A percentile compares a stretch with the other conserved stretches of the same genome.
phyloP scores from a whole-genome alignment of 2,888 invertebrate species.

The Cataglyphis livida region DNA sequence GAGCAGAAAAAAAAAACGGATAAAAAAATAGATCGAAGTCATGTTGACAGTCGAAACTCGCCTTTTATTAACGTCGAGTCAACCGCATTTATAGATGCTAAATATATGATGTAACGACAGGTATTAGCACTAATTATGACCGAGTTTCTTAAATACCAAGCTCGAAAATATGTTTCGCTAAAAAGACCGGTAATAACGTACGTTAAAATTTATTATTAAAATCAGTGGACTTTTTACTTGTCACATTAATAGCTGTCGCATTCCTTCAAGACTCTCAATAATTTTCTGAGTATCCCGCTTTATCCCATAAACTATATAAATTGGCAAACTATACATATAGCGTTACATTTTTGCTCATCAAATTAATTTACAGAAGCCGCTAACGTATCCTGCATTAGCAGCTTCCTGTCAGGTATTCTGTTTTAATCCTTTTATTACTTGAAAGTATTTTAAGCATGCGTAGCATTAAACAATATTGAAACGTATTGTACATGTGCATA shows the following conservation, averaged over 20 bases:
- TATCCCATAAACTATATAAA: neutral
- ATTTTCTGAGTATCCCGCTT: neutral
- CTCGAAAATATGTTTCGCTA: constrained; percentile 19
- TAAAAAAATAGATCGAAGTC: constrained; percentile 43
- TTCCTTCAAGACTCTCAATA: neutral
- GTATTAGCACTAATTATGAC: constrained; percentile 56
- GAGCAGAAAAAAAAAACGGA: neutral
- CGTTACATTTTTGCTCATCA: neutral
- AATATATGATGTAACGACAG: constrained; percentile 75
- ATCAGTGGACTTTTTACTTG: neutral
- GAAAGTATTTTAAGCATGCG: neutral
- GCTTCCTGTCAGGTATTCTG: constrained; percentile 18
- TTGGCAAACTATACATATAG: neutral
- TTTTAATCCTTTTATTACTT: neutral
- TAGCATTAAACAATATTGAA: neutral
- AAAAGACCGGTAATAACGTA: constrained; percentile 24
- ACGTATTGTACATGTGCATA: neutral
- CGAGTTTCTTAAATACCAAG: constrained; percentile 26
- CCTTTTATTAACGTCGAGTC: constrained; percentile 67
- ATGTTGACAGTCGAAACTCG: constrained; percentile 61
- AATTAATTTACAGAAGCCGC: constrained; percentile 24
- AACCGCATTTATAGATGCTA: constrained; percentile 70
- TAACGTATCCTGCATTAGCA: constrained; percentile 26
- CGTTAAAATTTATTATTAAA: neutral
- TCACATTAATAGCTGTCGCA: constrained; percentile 36